These are phyloP conservation scores for Charanyca ferruginea DNA, from an alignment of 2,888 invertebrate species.

Conservation along the genomic window DNA sequence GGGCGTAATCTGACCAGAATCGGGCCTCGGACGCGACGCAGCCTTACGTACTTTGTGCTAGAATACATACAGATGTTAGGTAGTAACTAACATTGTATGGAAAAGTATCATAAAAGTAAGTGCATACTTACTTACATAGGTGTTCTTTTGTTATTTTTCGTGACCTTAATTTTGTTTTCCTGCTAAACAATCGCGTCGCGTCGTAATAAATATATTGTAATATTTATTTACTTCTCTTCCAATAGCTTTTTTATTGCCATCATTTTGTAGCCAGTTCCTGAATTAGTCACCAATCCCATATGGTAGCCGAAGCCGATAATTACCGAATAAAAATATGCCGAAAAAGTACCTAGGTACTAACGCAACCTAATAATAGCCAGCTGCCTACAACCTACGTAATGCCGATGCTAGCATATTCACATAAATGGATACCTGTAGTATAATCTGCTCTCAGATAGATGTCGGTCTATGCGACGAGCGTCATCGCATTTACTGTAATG, in stretches of 20 bases:
- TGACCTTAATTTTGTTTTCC: background rate
- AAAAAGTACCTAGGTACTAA: background rate
- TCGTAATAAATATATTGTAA: too few species aligned
- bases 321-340: background rate
- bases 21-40: too few species aligned
- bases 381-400: background rate
- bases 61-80: too few species aligned
- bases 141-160: too few species aligned
- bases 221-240: background rate
- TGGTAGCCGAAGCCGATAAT: background rate
- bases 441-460: conserved; percentile 10
- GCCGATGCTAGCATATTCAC: background rate
- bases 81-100: too few species aligned
- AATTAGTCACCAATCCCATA: background rate
- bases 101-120: too few species aligned
- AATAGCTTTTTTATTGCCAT: background rate
- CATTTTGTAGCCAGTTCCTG: background rate
- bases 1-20: background rate
- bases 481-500: conserved; percentile 38
- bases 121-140: too few species aligned
- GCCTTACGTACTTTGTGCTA: too few species aligned
- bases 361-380: too few species aligned
- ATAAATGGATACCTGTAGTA: background rate
- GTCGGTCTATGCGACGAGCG: background rate
- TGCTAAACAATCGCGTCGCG: too few species aligned